Base-by-base conservation (phyloP, 2,888 invertebrate species). In the Halictus ligatus region DNA sequence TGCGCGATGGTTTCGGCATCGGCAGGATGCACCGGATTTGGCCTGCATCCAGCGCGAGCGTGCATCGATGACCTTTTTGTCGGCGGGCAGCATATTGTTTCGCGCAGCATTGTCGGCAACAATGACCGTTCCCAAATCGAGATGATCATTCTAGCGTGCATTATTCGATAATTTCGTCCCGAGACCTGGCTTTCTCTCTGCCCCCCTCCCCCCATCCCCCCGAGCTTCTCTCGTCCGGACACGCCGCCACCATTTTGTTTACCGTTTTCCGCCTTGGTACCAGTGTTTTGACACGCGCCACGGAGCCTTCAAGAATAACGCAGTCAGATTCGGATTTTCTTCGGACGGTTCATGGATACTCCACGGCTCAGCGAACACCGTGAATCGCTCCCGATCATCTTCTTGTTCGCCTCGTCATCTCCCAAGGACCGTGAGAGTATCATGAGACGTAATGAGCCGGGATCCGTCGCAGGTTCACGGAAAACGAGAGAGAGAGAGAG, bases 231-330 rank as follows among this genome's bases (percentile, higher is more conserved):
- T 64, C 64, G 29, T 40, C n/a, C 35, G 15, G 25, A 60, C 25
- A 64, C 35, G 67, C 50, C 43, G 69, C 75, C 50, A 60, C 40
- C 69, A 48, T 75, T 64, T 64, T 75, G 74, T 73, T 87, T 82
- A 78, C 72, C 46, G 84, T 86, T 89, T 90, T 90, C 85, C 78
- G 77, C 79, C 81, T 87, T 87, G 87, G 71, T 91, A 93, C 93
- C 92, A 92, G 92, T 94, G 93, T 95, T 95, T 94, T 94, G 94
- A 95, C 95, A 94, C 94, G 94, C 94, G 94, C 92, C 93, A 88
- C 89, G 92, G 92, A 94, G 92, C 81, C 78, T 87, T 87, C 69
- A 81, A 81, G 84, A 85, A 86, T 80, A 84, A 84, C 80, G 80
- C 80, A 89, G 91, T 89, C 90, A 89, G 82, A 81, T 85, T 75